phyloP scores from a whole-genome alignment of 2,113 vertebrate genomes.

The Ctenodactylus gundi region DNA sequence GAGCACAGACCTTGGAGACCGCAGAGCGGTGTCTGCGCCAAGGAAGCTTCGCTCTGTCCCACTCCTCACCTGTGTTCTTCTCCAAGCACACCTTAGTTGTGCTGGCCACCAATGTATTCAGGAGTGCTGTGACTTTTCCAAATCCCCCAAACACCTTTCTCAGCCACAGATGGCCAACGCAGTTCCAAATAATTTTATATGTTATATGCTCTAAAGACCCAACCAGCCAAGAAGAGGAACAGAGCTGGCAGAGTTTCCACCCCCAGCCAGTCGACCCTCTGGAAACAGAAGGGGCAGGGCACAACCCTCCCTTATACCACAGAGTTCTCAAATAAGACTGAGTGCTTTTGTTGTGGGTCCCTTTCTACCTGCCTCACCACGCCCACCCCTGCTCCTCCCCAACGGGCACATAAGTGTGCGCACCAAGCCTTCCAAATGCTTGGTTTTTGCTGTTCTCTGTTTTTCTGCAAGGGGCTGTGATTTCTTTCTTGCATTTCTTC shows the following conservation, averaged over 20 bases:
- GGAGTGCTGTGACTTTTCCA: not conserved
- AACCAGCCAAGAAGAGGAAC: rapidly evolving
- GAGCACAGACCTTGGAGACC: not conserved
- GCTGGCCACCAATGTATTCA: not conserved
- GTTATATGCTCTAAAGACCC: not conserved
- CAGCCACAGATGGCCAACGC: too few species aligned
- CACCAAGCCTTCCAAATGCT: too few species aligned
- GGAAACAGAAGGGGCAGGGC: not conserved
- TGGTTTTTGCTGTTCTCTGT: not conserved
- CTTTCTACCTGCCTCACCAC: not conserved
- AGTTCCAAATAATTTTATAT: not conserved
- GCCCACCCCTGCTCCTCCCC: not conserved
- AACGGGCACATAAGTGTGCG: not conserved
- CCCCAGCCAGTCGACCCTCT: rapidly evolving
- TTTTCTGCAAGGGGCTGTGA: not conserved
- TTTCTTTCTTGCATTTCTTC: not conserved
- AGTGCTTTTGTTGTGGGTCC: not conserved
- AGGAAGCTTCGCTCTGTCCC: not conserved
- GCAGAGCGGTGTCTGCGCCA: not conserved
- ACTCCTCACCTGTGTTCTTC: not conserved
- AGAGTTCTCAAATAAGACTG: not conserved
- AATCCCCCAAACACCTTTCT: not conserved
- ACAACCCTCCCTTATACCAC: not conserved
- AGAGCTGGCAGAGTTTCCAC: rapidly evolving
- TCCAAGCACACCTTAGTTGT: not conserved